Evolutionary conservation across 2,888 invertebrate species (phyloP).

Genomic region (Heliconius erato): DNA sequence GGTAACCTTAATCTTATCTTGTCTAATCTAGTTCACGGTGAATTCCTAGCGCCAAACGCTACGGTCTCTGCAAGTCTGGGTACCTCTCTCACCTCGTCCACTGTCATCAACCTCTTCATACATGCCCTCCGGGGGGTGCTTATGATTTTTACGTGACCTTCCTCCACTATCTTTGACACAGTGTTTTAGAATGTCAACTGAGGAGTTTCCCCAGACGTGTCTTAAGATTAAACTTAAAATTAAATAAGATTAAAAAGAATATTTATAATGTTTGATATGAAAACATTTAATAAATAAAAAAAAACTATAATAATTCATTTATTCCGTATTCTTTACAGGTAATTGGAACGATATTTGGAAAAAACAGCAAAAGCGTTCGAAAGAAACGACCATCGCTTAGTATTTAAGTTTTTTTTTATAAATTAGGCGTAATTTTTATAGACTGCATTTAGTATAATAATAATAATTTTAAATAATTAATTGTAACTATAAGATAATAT

Average conservation of each 20-base stretch:
- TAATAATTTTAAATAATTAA: constrained; percentile 24
- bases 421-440: constrained; percentile 58
- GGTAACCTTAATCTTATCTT: constrained; percentile 68
- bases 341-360: constrained; percentile 92
- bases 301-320: not conserved
- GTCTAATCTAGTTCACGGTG: not conserved
- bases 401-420: constrained; percentile 82
- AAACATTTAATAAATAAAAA: not conserved
- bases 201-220: too few species aligned
- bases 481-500: constrained; percentile 32
- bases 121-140: too few species aligned
- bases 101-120: not conserved
- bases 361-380: constrained; percentile 90
- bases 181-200: too few species aligned
- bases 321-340: constrained; percentile 69
- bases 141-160: too few species aligned
- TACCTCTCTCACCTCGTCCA: too few species aligned
- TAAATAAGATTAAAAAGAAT: too few species aligned
- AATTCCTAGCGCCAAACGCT: too few species aligned
- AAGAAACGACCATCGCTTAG: constrained; percentile 92
- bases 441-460: constrained; percentile 71
- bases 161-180: too few species aligned
- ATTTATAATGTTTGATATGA: not conserved
- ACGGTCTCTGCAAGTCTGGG: too few species aligned
- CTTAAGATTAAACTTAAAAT: too few species aligned